Evolutionary conservation across 2,888 invertebrate genomes (phyloP), one percentile per base, ranked within the genome.

Genomic region (Patella depressa): DNA sequence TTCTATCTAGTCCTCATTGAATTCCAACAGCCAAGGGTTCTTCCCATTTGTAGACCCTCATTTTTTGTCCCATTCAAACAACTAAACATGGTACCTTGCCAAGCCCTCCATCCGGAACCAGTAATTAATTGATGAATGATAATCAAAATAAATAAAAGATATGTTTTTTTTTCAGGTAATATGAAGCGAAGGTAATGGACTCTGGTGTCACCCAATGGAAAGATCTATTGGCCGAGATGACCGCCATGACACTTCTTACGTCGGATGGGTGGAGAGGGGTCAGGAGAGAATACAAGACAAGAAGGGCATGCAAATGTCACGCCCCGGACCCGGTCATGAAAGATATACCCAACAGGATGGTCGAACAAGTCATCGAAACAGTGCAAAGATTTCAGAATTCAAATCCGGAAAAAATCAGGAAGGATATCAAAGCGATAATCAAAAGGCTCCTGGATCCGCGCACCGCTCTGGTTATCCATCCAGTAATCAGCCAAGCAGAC

Each of bases 151-250:
- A 45, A 45, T 45, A 7, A 7, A 45, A 45, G 7, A 4, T n/a
- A 55, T n/a, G 24, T 2, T 65, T 59, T 3, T 71, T 70, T 74
- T 34, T 53, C 53, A 72, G 75, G 45, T 54, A 24, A 2, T 55
- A 73, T 76, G 79, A 72, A 73, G 76, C 59, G 45, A 53, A 24
- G 69, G 78, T 76, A 70, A 76, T 78, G 80, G 80, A 74, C 76
- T 65, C 65, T 14, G 72, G 76, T 15, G 74, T 55, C 72, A 71
- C 71, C 80, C 78, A 59, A 80, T 80, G 80, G 80, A 78, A 74
- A 74, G 76, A 73, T 73, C 72, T 71, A 76, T 76, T 76, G 75
- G 78, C 74, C 78, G 72, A 78, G 80, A 71, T 54, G 76, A 75
- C 76, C 76, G 71, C 73, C 24, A 59, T 57, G 65, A 24, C 29